These are phyloP conservation scores for Limnodromus scolopaceus DNA, from an alignment of 2,797 vertebrate species.

Conservation along the genomic window DNA sequence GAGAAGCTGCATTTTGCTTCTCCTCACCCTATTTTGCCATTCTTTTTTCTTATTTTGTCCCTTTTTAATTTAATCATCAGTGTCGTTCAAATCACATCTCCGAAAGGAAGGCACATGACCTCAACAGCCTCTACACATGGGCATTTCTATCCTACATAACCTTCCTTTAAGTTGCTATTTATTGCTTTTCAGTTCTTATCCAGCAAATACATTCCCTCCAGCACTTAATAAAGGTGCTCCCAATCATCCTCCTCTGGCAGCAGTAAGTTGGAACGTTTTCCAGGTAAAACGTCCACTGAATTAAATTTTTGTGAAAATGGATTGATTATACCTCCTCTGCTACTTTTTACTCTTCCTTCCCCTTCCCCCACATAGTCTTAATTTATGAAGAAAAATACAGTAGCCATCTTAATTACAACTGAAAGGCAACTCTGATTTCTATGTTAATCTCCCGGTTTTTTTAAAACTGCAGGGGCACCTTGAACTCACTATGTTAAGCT, in stretches of 20 bases:
- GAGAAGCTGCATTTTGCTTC: neutral
- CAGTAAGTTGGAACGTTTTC: neutral
- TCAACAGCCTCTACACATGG: neutral
- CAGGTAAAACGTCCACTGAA: neutral
- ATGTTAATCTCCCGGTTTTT: neutral
- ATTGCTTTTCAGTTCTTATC: neutral
- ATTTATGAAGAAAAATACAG: neutral
- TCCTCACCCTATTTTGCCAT: neutral
- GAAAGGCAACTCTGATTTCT: neutral
- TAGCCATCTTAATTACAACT: neutral
- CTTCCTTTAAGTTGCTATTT: neutral
- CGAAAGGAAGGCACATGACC: neutral
- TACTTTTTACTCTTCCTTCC: neutral
- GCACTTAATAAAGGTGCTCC: neutral
- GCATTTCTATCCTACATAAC: neutral
- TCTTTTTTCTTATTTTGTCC: neutral
- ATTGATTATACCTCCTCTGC: neutral
- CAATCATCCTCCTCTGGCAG: neutral
- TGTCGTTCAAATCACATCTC: neutral
- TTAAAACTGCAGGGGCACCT: neutral
- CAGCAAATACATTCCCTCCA: neutral
- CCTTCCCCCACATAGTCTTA: fast-evolving
- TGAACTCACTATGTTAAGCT: neutral
- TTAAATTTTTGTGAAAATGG: neutral
- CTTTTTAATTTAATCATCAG: neutral